Evolutionary conservation across 1,140 invertebrate genomes (phyloP).

Genomic region (Sminthurinus signatus): DNA sequence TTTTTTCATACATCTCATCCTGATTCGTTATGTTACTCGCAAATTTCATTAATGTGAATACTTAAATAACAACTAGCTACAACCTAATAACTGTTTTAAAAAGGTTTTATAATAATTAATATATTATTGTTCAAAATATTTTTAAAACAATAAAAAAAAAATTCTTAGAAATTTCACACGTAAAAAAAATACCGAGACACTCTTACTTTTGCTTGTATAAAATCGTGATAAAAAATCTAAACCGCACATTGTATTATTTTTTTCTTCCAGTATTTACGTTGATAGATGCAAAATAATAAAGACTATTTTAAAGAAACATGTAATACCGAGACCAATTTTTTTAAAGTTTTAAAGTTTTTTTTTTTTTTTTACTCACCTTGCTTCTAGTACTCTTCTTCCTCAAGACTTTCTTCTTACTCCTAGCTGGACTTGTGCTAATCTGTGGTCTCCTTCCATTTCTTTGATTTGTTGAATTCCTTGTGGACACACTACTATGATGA

Average conservation of each 20-base stretch:
- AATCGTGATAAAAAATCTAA: not conserved
- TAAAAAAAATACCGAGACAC: not conserved
- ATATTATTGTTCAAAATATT: too few species aligned
- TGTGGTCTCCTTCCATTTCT: not conserved
- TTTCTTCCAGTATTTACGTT: not conserved
- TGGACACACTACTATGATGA: not conserved
- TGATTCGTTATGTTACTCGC: too few species aligned
- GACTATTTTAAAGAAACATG: not conserved
- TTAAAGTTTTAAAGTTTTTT: not conserved
- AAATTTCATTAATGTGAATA: too few species aligned
- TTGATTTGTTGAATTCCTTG: not conserved
- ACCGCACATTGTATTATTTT: not conserved
- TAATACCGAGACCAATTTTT: too few species aligned
- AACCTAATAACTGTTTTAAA: too few species aligned
- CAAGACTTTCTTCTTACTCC: constrained; percentile 39
- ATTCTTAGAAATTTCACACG: too few species aligned
- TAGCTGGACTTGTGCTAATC: not conserved
- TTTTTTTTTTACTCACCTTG: constrained; percentile 19
- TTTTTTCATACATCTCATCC: too few species aligned
- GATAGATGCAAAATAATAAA: not conserved
- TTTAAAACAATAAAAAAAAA: too few species aligned
- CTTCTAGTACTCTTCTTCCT: constrained; percentile 31
- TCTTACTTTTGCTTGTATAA: too few species aligned
- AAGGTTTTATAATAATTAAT: too few species aligned
- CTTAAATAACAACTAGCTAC: too few species aligned